Base-by-base conservation (phyloP, 2,888 invertebrate genomes). In the Tetranychus piercei region DNA sequence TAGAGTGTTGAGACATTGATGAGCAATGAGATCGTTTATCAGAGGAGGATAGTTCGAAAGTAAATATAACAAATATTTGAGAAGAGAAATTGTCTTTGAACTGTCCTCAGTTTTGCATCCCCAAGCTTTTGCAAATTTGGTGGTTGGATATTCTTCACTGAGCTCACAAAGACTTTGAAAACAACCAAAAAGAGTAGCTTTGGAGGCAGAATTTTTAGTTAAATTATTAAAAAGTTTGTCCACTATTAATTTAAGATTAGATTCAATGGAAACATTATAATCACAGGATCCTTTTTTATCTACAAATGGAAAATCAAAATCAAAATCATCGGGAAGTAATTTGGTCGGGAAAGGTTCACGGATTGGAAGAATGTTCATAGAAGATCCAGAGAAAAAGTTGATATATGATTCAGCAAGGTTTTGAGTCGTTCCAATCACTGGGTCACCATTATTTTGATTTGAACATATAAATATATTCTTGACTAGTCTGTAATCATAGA, bases 91-190 rank as follows among this genome's bases (percentile, higher is more conserved):
- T 9, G 23, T 44, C 44, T 44, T 11, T 0, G 70, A 64, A 43
- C 6, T 44, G 1, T 71, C 67, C 1, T 20, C 43, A 7, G 45
- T 11, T 65, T 75, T 45, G 71, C 44, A 73, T 6, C 64, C 44
- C 79, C 79, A 79, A 34, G 76, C 74, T 69, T 78, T 73, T 15
- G 77, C 74, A 71, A 76, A 88, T 23, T 86, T 82, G 78, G 88
- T 88, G 2, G 90, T 88, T 0, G 87, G 85, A 83, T 88, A 92
- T 34, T 83, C 83, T 73, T 85, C 85, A 72, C 89, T 88, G 64
- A 92, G 82, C 6, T 85, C 81, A 79, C 86, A 86, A 1, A 93
- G 83, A 0, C 90, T 86, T 81, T 90, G 87, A 79, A 87, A 85
- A 80, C 87, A 88, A 0, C 89, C 89, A 79, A 84, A 85, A 9